Conservation (phyloP, 2,113 vertebrate genomes). For the Tachuris rubrigastra region DNA sequence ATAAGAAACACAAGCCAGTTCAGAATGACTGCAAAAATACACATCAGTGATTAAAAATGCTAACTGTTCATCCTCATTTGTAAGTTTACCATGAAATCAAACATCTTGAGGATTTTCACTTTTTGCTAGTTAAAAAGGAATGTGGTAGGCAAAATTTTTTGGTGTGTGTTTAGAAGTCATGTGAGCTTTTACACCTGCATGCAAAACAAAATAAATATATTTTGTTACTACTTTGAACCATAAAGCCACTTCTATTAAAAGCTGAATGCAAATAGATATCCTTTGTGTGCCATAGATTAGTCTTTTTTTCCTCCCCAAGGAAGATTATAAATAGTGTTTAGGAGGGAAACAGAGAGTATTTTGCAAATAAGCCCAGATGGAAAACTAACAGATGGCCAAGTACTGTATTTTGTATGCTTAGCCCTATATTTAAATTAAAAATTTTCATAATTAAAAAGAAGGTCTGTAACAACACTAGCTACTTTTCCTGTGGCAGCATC, state of each 20-base stretch:
- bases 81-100: background rate
- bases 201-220: conserved; percentile 64
- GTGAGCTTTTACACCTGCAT: conserved; percentile 37
- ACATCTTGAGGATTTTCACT: background rate
- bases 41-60: background rate
- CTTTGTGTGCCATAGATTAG: conserved; percentile 71
- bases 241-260: conserved; percentile 74
- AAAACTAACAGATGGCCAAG: conserved; percentile 82
- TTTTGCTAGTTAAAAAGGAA: background rate
- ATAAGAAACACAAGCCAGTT: background rate
- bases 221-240: conserved; percentile 67
- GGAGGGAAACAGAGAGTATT: conserved; percentile 71
- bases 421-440: conserved; percentile 81
- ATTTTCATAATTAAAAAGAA: conserved; percentile 81
- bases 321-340: conserved; percentile 78
- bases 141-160: background rate
- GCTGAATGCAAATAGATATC: conserved; percentile 74
- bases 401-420: conserved; percentile 78
- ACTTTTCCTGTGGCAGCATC: conserved; percentile 70
- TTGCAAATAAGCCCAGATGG: conserved; percentile 83
- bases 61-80: background rate
- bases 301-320: conserved; percentile 74
- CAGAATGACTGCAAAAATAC: background rate
- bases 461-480: conserved; percentile 72
- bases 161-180: background rate